Conservation (phyloP, 2,888 invertebrate genomes). For the Ceriagrion tenellum region DNA sequence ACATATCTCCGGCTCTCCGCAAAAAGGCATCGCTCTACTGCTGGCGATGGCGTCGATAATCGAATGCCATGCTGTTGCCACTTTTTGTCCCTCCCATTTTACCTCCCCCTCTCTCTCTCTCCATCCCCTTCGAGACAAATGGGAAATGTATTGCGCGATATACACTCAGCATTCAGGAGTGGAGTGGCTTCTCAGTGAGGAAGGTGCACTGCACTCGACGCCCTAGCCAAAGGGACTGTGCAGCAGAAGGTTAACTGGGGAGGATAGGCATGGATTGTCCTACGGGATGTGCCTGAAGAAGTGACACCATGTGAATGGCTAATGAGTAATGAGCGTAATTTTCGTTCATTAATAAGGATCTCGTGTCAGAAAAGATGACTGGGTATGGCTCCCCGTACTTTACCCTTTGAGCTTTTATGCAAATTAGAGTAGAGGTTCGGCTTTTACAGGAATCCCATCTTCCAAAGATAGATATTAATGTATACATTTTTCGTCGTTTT, state of each 20-base stretch:
- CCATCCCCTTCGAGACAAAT: background rate
- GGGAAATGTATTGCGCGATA: background rate
- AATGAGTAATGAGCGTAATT: background rate
- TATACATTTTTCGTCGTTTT: background rate
- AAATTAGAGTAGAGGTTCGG: background rate
- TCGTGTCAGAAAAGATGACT: background rate
- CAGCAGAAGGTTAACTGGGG: background rate
- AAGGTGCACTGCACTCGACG: background rate
- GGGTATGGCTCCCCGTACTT: background rate
- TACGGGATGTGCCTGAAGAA: background rate
- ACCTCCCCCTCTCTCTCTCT: background rate
- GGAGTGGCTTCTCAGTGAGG: background rate
- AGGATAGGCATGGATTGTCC: background rate
- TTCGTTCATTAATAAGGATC: background rate
- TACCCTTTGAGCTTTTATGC: background rate
- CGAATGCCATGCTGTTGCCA: constrained; percentile 7
- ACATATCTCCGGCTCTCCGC: background rate
- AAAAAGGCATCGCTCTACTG: constrained; percentile 14
- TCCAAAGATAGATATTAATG: background rate
- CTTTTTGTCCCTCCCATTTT: background rate
- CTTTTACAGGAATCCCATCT: background rate
- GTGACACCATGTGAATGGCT: background rate
- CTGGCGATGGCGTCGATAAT: constrained; percentile 22
- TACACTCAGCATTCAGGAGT: constrained; percentile 10
- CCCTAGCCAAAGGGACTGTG: background rate